Base-by-base conservation (phyloP, 2,113 vertebrate genomes). In the Corvus cornix region DNA sequence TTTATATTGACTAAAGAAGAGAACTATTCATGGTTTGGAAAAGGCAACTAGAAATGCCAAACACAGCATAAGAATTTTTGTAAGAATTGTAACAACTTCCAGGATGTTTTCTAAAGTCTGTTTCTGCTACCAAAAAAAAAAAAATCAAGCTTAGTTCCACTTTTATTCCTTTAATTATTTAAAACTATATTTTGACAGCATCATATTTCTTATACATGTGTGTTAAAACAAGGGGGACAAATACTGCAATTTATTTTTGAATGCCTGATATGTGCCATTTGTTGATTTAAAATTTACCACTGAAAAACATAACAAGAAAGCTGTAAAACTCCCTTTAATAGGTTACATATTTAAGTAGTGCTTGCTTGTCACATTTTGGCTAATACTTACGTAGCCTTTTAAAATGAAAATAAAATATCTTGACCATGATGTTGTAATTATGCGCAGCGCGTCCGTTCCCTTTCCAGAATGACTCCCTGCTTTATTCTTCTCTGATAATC, bases 371-470 rank as follows among this genome's bases (percentile, higher is more conserved):
- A 56, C 85, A 67, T 94, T 94, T 88, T 20, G 79, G 39, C 64
- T 85, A 85, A 91, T 90, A 92, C 87, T 90, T 76, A 37, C 7
- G 22, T 27, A 90, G 72, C 53, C 46, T 84, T 83, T 96, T 85
- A 68, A 83, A 93, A 93, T 28, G 53, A 91, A 97, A 96, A 95
- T 85, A 80, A 87, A 90, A 85, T 31, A 62, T 48, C 51, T 84
- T 84, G 66, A 55, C 92, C 86, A 91, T 88, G 83, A 93, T 91
- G 90, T 95, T 96, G 84, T 76, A 90, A 95, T 87, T 92, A 90
- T 7, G 5, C 8, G 1, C 75, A 55, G 67, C 8, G 6, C 31
- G 0, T 74, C 82, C 11, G 0, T 33, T 91, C 41, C 73, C 33
- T 4, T 39, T 66, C 23, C 87, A 44, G 39, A 88, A 26, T 17